A percentile compares a stretch with the other conserved stretches of the same genome.
These are phyloP conservation scores for Andrena praecox DNA, from an alignment of 2,888 invertebrate species.

Conservation along the genomic window DNA sequence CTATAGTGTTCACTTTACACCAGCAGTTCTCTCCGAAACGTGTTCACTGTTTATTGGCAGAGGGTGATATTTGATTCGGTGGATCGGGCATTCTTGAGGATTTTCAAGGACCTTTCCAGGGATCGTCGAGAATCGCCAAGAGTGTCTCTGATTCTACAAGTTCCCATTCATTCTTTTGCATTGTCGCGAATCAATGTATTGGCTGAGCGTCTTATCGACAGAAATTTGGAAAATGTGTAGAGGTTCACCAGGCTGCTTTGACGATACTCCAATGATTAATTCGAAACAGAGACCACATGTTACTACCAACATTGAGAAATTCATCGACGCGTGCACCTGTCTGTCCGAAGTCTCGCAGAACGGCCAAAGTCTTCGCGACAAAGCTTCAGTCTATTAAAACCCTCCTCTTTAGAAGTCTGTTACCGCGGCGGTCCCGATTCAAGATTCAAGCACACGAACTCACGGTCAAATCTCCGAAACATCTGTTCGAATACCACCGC, in stretches of 20 bases:
- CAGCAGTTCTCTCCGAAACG: not conserved
- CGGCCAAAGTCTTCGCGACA: conserved; percentile 9
- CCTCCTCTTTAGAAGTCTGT: not conserved
- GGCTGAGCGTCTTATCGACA: not conserved
- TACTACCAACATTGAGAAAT: not conserved
- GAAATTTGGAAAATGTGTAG: not conserved
- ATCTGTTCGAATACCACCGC: not conserved
- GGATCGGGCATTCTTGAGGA: conserved; percentile 36
- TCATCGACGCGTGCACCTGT: no score
- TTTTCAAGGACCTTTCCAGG: conserved; percentile 41
- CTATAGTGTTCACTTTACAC: not conserved
- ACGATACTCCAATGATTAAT: no score
- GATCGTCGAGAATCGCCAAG: conserved; percentile 49
- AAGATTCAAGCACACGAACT: not conserved
- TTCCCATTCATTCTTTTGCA: conserved; percentile 1
- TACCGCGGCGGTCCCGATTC: not conserved
- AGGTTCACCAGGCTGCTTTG: no score
- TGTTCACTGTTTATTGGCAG: not conserved
- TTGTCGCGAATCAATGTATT: conserved; percentile 24
- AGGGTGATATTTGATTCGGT: not conserved
- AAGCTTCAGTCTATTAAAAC: not conserved
- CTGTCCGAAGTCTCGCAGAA: not conserved
- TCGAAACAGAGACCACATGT: not conserved
- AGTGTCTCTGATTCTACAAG: conserved; percentile 1
- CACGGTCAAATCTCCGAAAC: no score